phyloP scores from a whole-genome alignment of 2,888 invertebrate genomes.

The Ichneumoninae sp. region DNA sequence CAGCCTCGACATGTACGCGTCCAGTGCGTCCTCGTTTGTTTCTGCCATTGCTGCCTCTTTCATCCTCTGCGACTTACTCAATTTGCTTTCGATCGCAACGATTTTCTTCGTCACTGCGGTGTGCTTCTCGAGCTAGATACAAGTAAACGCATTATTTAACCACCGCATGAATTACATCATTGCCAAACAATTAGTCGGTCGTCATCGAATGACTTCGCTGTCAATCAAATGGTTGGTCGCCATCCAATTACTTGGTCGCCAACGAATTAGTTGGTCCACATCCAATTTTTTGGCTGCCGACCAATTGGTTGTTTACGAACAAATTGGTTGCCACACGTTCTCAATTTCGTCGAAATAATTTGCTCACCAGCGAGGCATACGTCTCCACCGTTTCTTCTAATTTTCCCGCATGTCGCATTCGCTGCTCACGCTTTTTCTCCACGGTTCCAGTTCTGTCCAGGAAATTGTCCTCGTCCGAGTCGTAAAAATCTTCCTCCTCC shows the following conservation, averaged over 20 bases:
- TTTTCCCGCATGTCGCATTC: constrained; percentile 88
- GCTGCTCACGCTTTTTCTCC: constrained; percentile 92
- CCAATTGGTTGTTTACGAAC: no score
- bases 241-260: no score
- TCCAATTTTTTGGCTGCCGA: background rate
- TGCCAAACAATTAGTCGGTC: no score
- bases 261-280: no score
- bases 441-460: constrained; percentile 97
- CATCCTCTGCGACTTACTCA: constrained; percentile 84
- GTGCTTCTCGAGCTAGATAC: constrained; percentile 87
- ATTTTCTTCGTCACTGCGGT: constrained; percentile 85
- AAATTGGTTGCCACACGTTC: no score
- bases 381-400: constrained; percentile 87
- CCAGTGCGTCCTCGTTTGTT: constrained; percentile 90
- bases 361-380: constrained; percentile 88
- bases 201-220: no score
- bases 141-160: constrained; percentile 9
- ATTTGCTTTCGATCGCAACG: constrained; percentile 86
- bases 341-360: constrained; percentile 2
- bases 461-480: constrained; percentile 98
- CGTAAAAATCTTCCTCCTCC: constrained; percentile 95
- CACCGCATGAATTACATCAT: background rate
- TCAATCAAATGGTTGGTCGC: no score
- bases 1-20: constrained; percentile 92
- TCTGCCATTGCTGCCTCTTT: constrained; percentile 78